Conservation (phyloP, 2,888 invertebrate species). For the Carpatolechia fugitivella region DNA sequence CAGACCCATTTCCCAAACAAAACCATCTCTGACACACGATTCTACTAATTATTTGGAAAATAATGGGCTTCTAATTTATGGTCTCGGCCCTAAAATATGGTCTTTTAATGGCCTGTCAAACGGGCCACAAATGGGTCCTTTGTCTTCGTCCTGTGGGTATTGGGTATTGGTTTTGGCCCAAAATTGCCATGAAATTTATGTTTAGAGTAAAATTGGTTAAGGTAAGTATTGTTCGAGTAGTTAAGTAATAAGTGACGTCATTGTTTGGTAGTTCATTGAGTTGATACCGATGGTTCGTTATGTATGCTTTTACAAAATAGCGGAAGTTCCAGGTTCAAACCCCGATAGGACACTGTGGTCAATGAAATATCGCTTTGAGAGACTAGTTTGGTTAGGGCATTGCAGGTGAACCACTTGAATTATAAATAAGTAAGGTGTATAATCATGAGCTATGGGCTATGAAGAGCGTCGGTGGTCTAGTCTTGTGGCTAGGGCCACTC, state of each 20-base stretch:
- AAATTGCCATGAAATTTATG: slow-evolving; percentile 14
- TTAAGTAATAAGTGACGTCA: not conserved
- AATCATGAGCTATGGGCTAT: too few species aligned
- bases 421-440: too few species aligned
- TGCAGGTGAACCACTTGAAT: too few species aligned
- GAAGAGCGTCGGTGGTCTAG: too few species aligned
- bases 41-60: slow-evolving; percentile 55
- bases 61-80: slow-evolving; percentile 55
- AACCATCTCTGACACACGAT: slow-evolving; percentile 38
- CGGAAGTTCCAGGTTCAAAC: too few species aligned
- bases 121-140: slow-evolving; percentile 43
- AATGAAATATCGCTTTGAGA: too few species aligned
- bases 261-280: not conserved
- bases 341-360: too few species aligned
- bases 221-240: not conserved
- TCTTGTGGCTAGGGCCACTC: too few species aligned
- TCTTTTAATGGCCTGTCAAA: slow-evolving; percentile 50
- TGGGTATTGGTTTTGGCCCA: slow-evolving; percentile 21
- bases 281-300: too few species aligned
- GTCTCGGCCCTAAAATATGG: slow-evolving; percentile 47
- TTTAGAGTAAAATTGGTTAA: slow-evolving; percentile 7
- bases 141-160: slow-evolving; percentile 19
- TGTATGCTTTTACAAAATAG: too few species aligned
- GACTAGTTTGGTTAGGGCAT: too few species aligned
- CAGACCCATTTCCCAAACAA: slow-evolving; percentile 31